phyloP scores from a whole-genome alignment of 2,888 invertebrate species.

The Exephanes ischioxanthus region DNA sequence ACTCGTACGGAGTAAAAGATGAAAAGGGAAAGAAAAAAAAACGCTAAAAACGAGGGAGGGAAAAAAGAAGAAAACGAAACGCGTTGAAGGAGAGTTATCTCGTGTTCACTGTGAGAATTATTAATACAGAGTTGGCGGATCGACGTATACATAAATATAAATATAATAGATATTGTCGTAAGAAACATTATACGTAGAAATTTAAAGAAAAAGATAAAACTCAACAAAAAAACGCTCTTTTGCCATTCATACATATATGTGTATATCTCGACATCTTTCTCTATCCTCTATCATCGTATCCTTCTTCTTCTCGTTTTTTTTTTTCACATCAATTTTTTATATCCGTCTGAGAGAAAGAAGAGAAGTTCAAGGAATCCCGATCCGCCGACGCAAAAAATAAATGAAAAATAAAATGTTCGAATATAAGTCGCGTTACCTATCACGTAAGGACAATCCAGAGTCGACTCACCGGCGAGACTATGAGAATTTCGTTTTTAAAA shows the following conservation, averaged over 20 bases:
- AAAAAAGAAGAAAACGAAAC: slow-evolving; percentile 43
- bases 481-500: slow-evolving; percentile 50
- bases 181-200: slow-evolving; percentile 48
- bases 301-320: slow-evolving; percentile 9
- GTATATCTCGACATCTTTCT: slow-evolving; percentile 60
- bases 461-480: slow-evolving; percentile 58
- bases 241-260: slow-evolving; percentile 48
- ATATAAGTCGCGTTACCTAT: slow-evolving; percentile 69
- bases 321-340: slow-evolving; percentile 27
- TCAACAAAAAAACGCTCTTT: slow-evolving; percentile 32
- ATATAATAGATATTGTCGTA: slow-evolving; percentile 52
- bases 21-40: slow-evolving; percentile 18
- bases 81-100: slow-evolving; percentile 62
- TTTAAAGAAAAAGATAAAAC: slow-evolving; percentile 18
- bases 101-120: slow-evolving; percentile 62
- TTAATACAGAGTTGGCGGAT: slow-evolving; percentile 57
- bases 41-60: too few species aligned
- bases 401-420: slow-evolving; percentile 42
- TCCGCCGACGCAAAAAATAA: slow-evolving; percentile 56
- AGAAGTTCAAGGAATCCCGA: slow-evolving; percentile 35
- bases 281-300: slow-evolving; percentile 63
- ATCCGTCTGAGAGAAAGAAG: background rate
- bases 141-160: slow-evolving; percentile 46
- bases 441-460: slow-evolving; percentile 76
- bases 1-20: background rate